Percentiles rank a stretch among this genome's conserved stretches.
phyloP scores from a whole-genome alignment of 2,113 vertebrate species.

The Crotalus viridis region DNA sequence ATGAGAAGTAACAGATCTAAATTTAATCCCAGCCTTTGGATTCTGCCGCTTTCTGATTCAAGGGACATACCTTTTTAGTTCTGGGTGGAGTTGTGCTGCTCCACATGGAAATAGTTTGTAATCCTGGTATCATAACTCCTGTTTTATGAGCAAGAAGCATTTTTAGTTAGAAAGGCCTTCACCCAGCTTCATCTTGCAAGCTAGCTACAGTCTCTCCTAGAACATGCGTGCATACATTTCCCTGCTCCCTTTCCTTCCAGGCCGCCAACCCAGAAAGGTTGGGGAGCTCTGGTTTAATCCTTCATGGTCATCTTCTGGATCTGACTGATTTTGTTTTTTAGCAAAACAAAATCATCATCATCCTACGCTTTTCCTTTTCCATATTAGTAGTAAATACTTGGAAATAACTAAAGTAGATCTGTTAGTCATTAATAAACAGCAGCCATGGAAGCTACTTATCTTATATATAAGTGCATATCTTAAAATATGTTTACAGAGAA shows the following conservation, averaged over 20 bases:
- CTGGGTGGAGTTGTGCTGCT: background rate
- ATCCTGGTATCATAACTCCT: background rate
- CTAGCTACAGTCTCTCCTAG: background rate
- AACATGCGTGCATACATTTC: too few relatives aligned
- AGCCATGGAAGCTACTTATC: background rate
- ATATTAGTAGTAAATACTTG: background rate
- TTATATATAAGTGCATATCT: background rate
- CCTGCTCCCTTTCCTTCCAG: too few relatives aligned
- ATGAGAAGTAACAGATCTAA: background rate
- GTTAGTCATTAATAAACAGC: background rate
- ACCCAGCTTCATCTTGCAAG: background rate
- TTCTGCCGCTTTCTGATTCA: background rate
- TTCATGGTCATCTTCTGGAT: background rate
- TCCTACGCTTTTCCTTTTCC: background rate
- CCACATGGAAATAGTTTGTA: background rate
- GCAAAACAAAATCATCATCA: background rate
- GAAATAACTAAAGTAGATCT: background rate
- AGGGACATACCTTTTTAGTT: background rate
- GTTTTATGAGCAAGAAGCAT: background rate
- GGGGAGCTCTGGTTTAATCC: background rate
- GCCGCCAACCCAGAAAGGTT: too few relatives aligned
- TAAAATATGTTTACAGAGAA: background rate
- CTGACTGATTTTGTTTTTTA: background rate
- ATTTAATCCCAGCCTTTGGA: background rate
- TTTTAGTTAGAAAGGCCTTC: background rate